phyloP scores from a whole-genome alignment of 1,140 invertebrate genomes.

The Lysiphlebus fabarum region DNA sequence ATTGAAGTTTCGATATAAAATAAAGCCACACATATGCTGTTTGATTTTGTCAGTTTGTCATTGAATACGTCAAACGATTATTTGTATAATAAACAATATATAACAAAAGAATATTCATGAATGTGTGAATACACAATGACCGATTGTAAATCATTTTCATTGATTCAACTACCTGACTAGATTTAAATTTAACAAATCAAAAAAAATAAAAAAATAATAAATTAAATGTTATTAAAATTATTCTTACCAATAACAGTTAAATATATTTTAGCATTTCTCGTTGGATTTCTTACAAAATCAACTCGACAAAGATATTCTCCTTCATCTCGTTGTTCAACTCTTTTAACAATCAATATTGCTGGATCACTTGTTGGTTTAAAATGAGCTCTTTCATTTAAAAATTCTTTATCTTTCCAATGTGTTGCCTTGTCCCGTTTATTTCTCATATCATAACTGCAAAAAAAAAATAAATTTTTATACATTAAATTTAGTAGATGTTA shows the following conservation, averaged over 20 bases:
- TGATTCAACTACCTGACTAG: no score
- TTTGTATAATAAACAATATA: no score
- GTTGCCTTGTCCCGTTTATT: slow-evolving; percentile 56
- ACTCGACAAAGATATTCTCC: slow-evolving; percentile 75
- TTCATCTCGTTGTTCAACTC: slow-evolving; percentile 65
- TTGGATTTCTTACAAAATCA: slow-evolving; percentile 77
- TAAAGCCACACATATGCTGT: no score
- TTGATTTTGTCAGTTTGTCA: no score
- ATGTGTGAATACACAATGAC: no score
- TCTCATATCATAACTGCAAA: slow-evolving; percentile 63
- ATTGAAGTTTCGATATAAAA: no score
- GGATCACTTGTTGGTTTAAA: slow-evolving; percentile 59
- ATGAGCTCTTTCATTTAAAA: slow-evolving; percentile 58
- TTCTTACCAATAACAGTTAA: slow-evolving; percentile 79
- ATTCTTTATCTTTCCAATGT: slow-evolving; percentile 61
- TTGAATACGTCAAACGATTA: no score
- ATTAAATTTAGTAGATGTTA: background rate
- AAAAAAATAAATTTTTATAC: slow-evolving; percentile 20
- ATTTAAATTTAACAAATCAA: no score
- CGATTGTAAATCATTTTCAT: no score
- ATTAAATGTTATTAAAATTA: slow-evolving; percentile 13
- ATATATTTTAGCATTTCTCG: slow-evolving; percentile 74
- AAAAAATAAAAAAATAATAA: background rate
- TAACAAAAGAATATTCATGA: no score
- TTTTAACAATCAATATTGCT: slow-evolving; percentile 63